These are phyloP conservation scores for Grallaria varia DNA, from an alignment of 2,113 vertebrate species.

Conservation along the genomic window DNA sequence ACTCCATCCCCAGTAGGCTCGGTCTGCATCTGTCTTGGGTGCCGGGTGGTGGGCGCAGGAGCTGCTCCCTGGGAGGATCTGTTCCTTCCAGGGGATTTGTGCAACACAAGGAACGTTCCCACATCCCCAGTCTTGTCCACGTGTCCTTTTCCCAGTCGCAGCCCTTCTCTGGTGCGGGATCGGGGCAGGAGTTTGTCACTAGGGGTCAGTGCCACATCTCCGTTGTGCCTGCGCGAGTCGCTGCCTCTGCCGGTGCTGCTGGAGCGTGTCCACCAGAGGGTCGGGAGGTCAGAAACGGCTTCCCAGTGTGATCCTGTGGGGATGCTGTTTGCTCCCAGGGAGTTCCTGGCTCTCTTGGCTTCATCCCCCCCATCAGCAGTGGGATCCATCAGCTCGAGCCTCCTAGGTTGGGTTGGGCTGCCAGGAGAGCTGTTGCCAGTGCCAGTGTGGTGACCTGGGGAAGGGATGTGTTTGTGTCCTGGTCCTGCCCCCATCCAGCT, in stretches of 20 bases:
- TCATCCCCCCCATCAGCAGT: accelerated
- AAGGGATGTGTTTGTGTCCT: not conserved
- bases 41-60: not conserved
- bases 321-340: not conserved
- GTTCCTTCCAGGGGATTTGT: not conserved
- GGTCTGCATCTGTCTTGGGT: not conserved
- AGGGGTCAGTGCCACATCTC: conserved; percentile 64
- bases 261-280: accelerated
- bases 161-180: not conserved
- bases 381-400: not conserved
- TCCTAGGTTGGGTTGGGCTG: not conserved
- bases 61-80: not conserved
- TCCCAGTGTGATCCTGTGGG: accelerated
- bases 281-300: accelerated
- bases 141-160: accelerated
- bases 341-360: not conserved
- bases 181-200: conserved; percentile 15
- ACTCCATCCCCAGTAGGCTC: accelerated
- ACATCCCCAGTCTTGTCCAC: accelerated
- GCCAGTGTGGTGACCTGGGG: accelerated
- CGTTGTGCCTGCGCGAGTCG: not conserved
- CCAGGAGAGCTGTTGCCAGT: not conserved
- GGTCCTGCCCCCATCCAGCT: not conserved
- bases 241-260: not conserved
- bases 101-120: accelerated